phyloP scores from a whole-genome alignment of 2,113 vertebrate species.

The Glareola pratincola region DNA sequence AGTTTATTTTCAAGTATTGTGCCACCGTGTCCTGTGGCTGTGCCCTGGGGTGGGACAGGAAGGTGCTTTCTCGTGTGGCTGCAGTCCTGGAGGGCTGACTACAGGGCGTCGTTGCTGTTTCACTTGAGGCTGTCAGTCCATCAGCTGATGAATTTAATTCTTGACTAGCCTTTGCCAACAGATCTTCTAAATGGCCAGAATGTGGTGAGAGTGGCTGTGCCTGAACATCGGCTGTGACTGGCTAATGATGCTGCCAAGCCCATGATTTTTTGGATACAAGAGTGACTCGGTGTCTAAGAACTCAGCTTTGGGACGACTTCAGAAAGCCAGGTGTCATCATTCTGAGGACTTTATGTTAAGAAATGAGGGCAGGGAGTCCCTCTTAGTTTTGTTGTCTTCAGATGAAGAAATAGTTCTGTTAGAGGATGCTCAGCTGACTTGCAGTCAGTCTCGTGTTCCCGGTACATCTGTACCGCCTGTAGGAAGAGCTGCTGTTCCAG shows the following conservation, averaged over 20 bases:
- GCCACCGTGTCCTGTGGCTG: neutral
- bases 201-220: neutral
- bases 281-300: neutral
- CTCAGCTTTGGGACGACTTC: neutral
- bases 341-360: neutral
- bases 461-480: neutral
- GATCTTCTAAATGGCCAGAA: neutral
- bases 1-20: neutral
- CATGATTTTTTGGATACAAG: neutral
- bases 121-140: neutral
- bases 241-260: neutral
- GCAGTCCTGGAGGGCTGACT: neutral
- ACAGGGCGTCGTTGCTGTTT: neutral
- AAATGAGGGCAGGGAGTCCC: neutral
- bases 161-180: neutral
- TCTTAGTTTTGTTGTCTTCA: neutral
- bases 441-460: neutral
- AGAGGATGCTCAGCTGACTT: neutral
- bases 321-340: neutral
- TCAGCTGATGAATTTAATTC: neutral
- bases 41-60: neutral
- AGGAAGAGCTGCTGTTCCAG: constrained; percentile 41
- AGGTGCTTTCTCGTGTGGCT: too few relatives aligned
- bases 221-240: neutral
- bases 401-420: neutral